Evolutionary conservation across 2,113 vertebrate species (phyloP).

Genomic region (Hemiprocne comata): DNA sequence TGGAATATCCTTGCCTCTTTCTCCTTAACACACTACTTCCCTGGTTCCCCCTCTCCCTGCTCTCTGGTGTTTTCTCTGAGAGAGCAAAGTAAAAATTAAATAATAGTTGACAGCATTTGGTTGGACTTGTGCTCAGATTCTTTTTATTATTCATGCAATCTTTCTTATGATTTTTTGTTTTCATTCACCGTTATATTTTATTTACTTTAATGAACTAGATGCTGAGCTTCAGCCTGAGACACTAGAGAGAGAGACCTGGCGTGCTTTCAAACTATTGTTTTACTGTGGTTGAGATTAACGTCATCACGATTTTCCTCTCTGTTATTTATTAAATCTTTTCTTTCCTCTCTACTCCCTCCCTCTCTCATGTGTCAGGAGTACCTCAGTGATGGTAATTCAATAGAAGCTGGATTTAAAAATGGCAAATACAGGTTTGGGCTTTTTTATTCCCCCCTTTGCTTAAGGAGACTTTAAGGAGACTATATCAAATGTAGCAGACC

Average conservation of each 20-base stretch:
- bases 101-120: constrained; percentile 55
- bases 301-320: constrained; percentile 37
- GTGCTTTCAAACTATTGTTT: constrained; percentile 24
- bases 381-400: not conserved
- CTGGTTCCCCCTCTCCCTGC: not conserved
- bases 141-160: constrained; percentile 47
- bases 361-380: not conserved
- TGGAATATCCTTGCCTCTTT: constrained; percentile 22
- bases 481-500: not conserved
- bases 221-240: not conserved
- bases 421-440: not conserved
- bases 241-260: constrained; percentile 1
- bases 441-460: not conserved
- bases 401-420: not conserved
- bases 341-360: not conserved
- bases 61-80: constrained; percentile 38
- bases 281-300: constrained; percentile 25
- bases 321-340: constrained; percentile 46
- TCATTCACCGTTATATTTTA: constrained; percentile 50
- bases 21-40: not conserved
- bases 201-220: constrained; percentile 43
- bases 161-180: constrained; percentile 41
- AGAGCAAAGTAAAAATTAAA: constrained; percentile 54
- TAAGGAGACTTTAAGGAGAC: not conserved
- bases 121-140: constrained; percentile 50